phyloP scores from a whole-genome alignment of 2,797 vertebrate genomes.

The Mus spretus region DNA sequence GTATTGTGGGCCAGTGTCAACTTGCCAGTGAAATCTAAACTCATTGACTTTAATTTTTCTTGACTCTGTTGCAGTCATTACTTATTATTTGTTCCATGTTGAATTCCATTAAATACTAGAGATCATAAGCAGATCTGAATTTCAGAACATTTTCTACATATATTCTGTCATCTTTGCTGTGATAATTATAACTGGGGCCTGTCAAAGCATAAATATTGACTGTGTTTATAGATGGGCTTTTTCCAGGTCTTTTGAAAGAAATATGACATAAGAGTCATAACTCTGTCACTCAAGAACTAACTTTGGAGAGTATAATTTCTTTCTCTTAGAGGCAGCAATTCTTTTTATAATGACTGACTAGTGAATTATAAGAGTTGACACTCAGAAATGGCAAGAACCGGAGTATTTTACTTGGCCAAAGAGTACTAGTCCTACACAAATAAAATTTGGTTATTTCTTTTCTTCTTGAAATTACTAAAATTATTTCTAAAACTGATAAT shows the following conservation, averaged over 20 bases:
- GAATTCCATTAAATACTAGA: slow-evolving; percentile 71
- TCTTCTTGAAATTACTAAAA: background rate
- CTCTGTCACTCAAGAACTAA: background rate
- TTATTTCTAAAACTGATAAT: background rate
- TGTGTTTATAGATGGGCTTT: background rate
- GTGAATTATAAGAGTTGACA: background rate
- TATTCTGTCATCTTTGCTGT: slow-evolving; percentile 13
- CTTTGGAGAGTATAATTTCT: background rate
- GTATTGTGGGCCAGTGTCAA: slow-evolving; percentile 66
- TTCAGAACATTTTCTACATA: slow-evolving; percentile 15
- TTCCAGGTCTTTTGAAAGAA: background rate
- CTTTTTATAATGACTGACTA: background rate
- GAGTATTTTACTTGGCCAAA: background rate
- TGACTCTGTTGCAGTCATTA: slow-evolving; percentile 61
- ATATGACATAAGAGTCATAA: background rate
- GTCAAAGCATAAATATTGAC: background rate
- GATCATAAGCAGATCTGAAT: slow-evolving; percentile 51
- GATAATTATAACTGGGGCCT: background rate
- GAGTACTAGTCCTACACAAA: background rate
- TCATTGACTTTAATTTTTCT: slow-evolving; percentile 78
- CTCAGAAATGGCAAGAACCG: background rate
- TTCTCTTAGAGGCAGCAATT: background rate
- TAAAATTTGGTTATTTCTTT: background rate
- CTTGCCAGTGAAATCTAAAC: slow-evolving; percentile 59
- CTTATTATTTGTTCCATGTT: slow-evolving; percentile 78